These are phyloP conservation scores for Idaea straminata DNA, from an alignment of 2,888 invertebrate species.

Conservation along the genomic window DNA sequence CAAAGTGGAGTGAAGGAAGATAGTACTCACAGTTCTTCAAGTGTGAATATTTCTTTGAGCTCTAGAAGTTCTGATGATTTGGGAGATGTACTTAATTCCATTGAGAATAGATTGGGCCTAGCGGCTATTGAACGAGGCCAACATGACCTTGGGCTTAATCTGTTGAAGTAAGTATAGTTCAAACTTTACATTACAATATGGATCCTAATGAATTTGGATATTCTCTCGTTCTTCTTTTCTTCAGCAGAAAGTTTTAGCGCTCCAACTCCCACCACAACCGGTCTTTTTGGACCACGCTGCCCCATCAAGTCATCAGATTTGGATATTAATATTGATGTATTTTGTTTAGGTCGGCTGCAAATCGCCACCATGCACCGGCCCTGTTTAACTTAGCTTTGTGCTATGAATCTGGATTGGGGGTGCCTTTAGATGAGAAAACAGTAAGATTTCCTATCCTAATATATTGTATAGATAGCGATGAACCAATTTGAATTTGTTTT, in stretches of 20 bases:
- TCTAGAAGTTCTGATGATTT: slow-evolving; percentile 44
- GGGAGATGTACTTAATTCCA: slow-evolving; percentile 78
- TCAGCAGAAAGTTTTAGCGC: too few relatives aligned
- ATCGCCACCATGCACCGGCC: slow-evolving; percentile 81
- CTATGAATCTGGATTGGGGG: slow-evolving; percentile 84
- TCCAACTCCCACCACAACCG: too few relatives aligned
- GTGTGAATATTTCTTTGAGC: background rate
- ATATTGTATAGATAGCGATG: background rate
- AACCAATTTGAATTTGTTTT: background rate
- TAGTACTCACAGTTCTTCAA: slow-evolving; percentile 40
- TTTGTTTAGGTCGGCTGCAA: slow-evolving; percentile 73
- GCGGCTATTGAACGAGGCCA: slow-evolving; percentile 80
- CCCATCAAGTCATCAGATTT: too few relatives aligned
- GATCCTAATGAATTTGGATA: background rate
- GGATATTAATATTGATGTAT: slow-evolving; percentile 29
- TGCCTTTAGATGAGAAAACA: slow-evolving; percentile 77
- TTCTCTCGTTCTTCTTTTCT: too few relatives aligned
- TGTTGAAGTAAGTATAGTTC: slow-evolving; percentile 62
- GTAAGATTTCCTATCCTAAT: slow-evolving; percentile 48
- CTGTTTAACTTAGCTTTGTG: slow-evolving; percentile 85
- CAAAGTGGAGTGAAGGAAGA: slow-evolving; percentile 29
- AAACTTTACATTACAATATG: background rate
- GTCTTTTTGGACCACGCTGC: too few relatives aligned
- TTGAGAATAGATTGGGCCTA: slow-evolving; percentile 81
- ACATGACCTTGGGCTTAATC: slow-evolving; percentile 74